Base-by-base conservation (phyloP, 2,888 invertebrate species). In the Digitonthophagus gazella region DNA sequence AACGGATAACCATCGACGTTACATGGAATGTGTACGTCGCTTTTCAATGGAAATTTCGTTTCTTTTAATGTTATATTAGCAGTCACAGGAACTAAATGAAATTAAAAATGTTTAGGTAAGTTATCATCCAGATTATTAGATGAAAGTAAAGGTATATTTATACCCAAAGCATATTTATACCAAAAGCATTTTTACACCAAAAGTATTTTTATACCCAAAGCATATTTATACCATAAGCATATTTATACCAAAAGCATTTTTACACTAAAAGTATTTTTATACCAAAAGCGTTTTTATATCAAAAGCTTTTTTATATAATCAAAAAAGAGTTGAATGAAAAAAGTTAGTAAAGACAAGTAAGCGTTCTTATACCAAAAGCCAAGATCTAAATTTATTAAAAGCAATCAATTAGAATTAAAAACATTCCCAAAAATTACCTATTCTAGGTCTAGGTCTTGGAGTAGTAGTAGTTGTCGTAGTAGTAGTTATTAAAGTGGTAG, bases 1-100 rank as follows among this genome's bases (percentile, higher is more conserved):
- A 85, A 83, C 0, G 95, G 95, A 82, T 89, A 90, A 2, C 95
- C 95, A 73, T 90, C 89, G 58, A 93, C 91, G 28, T 88, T 87
- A 79, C 95, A 96, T 11, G 86, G 87, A 71, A 96, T 85, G 57
- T 84, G 86, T 74, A 95, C 85, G 75, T 91, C 90, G 22, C 88
- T 85, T 69, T 92, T 93, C 58, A 88, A 85, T 1, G 87, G 84
- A 80, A 89, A 88, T 66, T 83, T 84, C n/a, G 84, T 85, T 72
- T 84, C 83, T 64, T 85, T 84, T 69, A 88, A 80, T 0, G 86
- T 84, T 70, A 95, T 86, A 68, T 87, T 88, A 1, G 90, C 89
- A 71, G 82, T 84, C 15, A 93, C 91, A 55, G 91, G 90, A 65
- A 89, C 92, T 88, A 79, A 71, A 78, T 44, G 11, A 44, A 44